Base-by-base conservation (phyloP, 2,113 vertebrate genomes). In the Leuciscus idus region DNA sequence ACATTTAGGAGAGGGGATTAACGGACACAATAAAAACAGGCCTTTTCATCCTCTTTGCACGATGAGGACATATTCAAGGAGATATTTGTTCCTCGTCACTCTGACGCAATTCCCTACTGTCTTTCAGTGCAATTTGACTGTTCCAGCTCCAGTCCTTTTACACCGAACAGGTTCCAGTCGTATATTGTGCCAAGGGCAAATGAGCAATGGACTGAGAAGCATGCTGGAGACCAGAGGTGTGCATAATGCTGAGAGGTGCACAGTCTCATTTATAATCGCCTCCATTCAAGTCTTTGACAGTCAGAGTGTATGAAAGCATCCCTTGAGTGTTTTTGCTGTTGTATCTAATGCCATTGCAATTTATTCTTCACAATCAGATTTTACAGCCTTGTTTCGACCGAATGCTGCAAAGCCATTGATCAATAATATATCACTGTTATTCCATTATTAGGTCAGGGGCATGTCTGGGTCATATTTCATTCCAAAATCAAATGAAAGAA, bases 1-100 rank as follows among this genome's bases (percentile, higher is more conserved):
- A 81, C 85, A 89, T 90, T 88, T 86, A 84, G 81, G 85, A 85
- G 79, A 85, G 73, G 70, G 85, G 88, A 90, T 92, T 90, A 91
- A 90, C 52, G 30, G 76, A 66, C 77, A 75, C 86, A 85, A 86
- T 70, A 21, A 57, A 81, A 85, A 89, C 74, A 85, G 84, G 57
- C 85, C 52, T 84, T 82, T 84, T 64, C 66, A 84, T 86, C 57
- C 46, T 30, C 66, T 83, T 87, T 87, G 70, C 68, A 81, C 48
- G 3, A 84, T 12, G 68, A 70, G 66, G 46, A 84, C 68, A 85
- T 85, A 87, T 87, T 82, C 70, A 85, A 87, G 61, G 59, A 77
- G 72, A 87, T 87, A 55, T 84, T 77, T 55, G 75, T 23, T 87
- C 70, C 68, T 83, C 73, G 33, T 84, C 73, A 84, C 26, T 84